Conservation (phyloP, 2,113 vertebrate genomes). For the Apus apus region DNA sequence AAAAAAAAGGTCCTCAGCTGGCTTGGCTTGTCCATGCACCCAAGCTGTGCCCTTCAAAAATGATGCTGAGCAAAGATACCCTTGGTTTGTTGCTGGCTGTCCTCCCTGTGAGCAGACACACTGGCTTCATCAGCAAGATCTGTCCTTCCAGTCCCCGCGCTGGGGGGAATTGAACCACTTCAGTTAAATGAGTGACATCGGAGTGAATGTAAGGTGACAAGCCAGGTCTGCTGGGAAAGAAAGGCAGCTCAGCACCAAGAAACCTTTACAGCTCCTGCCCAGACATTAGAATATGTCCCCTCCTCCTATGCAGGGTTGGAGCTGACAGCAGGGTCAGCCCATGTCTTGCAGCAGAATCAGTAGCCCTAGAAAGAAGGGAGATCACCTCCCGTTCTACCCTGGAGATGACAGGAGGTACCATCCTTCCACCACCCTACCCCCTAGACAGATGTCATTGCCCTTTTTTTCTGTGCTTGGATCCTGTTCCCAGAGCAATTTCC, state of each 20-base stretch:
- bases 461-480: background rate
- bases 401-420: background rate
- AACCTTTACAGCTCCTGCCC: background rate
- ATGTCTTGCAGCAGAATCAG: background rate
- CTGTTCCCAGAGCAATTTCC: background rate
- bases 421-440: background rate
- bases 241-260: conserved; percentile 9
- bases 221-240: background rate
- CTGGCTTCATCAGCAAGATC: background rate
- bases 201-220: background rate
- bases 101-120: background rate
- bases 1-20: background rate
- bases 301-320: background rate
- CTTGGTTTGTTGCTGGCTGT: background rate
- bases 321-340: background rate
- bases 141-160: fast-evolving
- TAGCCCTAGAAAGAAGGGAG: background rate
- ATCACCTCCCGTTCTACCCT: background rate
- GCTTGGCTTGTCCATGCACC: background rate
- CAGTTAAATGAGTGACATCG: background rate
- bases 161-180: background rate
- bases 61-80: background rate
- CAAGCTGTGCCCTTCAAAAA: background rate
- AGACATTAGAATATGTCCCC: background rate
- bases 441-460: background rate